Base-by-base conservation (phyloP, 2,113 vertebrate genomes). In the Andinoacara biseriatus region DNA sequence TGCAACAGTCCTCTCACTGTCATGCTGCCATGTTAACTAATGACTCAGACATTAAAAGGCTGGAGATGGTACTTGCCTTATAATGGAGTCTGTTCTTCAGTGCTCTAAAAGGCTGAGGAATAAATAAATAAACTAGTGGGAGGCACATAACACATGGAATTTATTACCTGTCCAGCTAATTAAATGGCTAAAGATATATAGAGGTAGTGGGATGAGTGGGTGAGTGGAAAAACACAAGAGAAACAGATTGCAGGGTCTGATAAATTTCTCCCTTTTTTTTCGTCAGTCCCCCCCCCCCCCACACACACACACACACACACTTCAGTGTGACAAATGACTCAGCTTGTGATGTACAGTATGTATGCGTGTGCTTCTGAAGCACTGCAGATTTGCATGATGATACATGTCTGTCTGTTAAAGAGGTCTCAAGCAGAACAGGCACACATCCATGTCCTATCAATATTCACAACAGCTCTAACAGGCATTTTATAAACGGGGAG, bases 81-180 rank as follows among this genome's bases (percentile, higher is more conserved):
- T 93, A 91, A 93, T 89, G 83, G 83, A 87, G 85, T 86, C 74
- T 59, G 54, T 74, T 81, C 86, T 56, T 77, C 20, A 6, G 62
- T 58, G 59, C 87, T 86, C 77, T 90, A 77, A 89, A 93, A 87
- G 78, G 77, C 85, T 58, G 67, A 86, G 77, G 74, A 84, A 90
- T 86, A 87, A 89, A 94, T 91, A 93, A 94, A 91, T 91, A 86
- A 94, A 89, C 22, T 31, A 35, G 80, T 43, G 22, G 81, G 81
- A 38, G 76, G 82, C 58, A 81, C 72, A 72, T 24, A 80, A 81
- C 87, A 92, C 49, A 15, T 77, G 74, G 76, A 88, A 95, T 95
- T 93, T 95, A 95, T 95, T 91, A 92, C 88, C 90, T 92, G 88
- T 95, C 93, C 77, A 17, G 91, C 93, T 95, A 96, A 96, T 95